Base-by-base conservation (phyloP, 2,888 invertebrate species). In the Aporophyla nigra region DNA sequence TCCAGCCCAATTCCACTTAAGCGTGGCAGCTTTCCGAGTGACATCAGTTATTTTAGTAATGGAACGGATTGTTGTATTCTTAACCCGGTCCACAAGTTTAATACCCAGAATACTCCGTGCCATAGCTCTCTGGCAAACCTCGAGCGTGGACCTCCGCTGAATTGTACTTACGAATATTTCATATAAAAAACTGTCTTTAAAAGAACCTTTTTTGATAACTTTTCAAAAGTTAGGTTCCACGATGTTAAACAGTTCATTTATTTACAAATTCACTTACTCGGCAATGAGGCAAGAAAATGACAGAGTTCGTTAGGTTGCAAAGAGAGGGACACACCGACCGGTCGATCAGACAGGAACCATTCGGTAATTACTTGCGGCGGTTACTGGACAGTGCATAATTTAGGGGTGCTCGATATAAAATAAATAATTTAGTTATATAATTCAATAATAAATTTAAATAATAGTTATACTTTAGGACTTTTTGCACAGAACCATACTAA, bases 251-350 rank as follows among this genome's bases (percentile, higher is more conserved):
- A 68, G 76, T 58, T 75, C 40, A 78, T 86, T 69, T 83, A 68
- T 76, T 86, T 67, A 68, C 61, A 83, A 82, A 83, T 69, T 81
- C 66, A 75, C 24, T 83, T 76, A 77, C 21, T 51, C 43, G 24
- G 21, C 70, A 73, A 62, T 79, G 59, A 65, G 6, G 62, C 67
- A 53, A 53, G 58, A 16, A 61, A 71, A 75, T 69, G 40, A 65
- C 69, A 49, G 59, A 80, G 59, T 75, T 78, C 61, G 63, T 76
- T 81, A 61, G 27, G 46, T 69, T 72, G 71, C 82, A 56, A 82
- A 71, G 71, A 40, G 58, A 72, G 67, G 63, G 56, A 69, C 71
- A 82, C 67, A 81, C 24, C 10, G 53, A 33, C 71, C 12, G 71
- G 43, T 61, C 61, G 71, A 61, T 43, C 51, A 54, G 63, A 71